phyloP scores from a whole-genome alignment of 2,797 vertebrate genomes.

The Heterohyrax brucei region DNA sequence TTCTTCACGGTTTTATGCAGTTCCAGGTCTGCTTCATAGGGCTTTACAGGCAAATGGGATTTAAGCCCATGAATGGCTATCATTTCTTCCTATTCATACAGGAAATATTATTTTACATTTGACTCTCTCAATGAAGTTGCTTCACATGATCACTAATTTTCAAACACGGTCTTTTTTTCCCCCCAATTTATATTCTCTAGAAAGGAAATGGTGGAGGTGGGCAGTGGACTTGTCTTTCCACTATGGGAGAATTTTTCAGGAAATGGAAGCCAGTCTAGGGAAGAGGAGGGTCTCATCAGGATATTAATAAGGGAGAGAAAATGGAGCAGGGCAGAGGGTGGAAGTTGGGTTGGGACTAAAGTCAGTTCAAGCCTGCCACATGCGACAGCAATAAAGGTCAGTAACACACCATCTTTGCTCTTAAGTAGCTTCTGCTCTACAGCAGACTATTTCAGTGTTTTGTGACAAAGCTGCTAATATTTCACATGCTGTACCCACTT shows the following conservation, averaged over 20 bases:
- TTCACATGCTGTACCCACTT: background rate
- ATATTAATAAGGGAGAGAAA: background rate
- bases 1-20: background rate
- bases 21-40: background rate
- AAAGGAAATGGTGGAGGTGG: background rate
- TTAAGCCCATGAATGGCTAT: background rate
- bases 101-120: background rate
- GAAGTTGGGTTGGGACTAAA: background rate
- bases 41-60: background rate
- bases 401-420: background rate
- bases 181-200: conserved; percentile 16
- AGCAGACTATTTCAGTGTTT: conserved; percentile 26
- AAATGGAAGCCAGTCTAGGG: background rate
- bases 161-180: background rate
- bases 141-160: background rate
- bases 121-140: background rate
- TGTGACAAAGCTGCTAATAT: background rate
- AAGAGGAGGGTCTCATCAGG: background rate
- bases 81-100: background rate
- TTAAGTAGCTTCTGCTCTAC: conserved; percentile 17
- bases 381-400: background rate
- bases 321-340: background rate
- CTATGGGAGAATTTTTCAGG: background rate
- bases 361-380: background rate
- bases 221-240: background rate